These are phyloP conservation scores for Monochamus alternatus DNA, from an alignment of 2,888 invertebrate genomes.

Conservation along the genomic window DNA sequence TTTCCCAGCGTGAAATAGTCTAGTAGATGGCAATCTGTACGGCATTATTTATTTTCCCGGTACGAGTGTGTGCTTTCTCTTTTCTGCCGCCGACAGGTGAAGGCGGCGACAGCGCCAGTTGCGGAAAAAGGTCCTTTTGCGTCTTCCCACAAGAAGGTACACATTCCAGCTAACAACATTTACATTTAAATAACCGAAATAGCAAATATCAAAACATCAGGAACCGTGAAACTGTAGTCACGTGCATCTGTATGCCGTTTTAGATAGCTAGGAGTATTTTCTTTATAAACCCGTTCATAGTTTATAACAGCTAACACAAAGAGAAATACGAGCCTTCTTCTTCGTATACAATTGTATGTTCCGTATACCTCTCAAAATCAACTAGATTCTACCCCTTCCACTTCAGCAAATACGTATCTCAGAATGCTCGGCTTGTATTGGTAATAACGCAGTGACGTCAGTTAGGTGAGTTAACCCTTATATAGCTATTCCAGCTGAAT, in stretches of 20 bases:
- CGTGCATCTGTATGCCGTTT: not conserved
- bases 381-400: no score
- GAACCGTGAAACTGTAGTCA: not conserved
- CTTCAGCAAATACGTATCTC: no score
- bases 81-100: constrained; percentile 53
- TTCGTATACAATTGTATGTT: no score
- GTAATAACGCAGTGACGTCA: no score
- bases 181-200: constrained; percentile 47
- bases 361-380: no score
- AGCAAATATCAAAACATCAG: constrained; percentile 5
- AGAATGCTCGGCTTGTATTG: no score
- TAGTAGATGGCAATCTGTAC: constrained; percentile 58
- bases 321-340: no score
- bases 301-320: no score
- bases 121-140: constrained; percentile 43
- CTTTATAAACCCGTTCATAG: no score
- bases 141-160: constrained; percentile 30
- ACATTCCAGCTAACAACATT: constrained; percentile 42
- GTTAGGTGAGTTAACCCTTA: no score
- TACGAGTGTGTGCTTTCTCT: constrained; percentile 42
- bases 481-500: no score
- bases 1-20: constrained; percentile 63
- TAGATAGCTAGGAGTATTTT: not conserved
- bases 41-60: constrained; percentile 53
- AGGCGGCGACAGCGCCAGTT: constrained; percentile 29